Percentiles rank a stretch among this genome's conserved stretches.
Evolutionary conservation across 2,113 vertebrate genomes (phyloP).

Genomic region (Furnarius figulus): DNA sequence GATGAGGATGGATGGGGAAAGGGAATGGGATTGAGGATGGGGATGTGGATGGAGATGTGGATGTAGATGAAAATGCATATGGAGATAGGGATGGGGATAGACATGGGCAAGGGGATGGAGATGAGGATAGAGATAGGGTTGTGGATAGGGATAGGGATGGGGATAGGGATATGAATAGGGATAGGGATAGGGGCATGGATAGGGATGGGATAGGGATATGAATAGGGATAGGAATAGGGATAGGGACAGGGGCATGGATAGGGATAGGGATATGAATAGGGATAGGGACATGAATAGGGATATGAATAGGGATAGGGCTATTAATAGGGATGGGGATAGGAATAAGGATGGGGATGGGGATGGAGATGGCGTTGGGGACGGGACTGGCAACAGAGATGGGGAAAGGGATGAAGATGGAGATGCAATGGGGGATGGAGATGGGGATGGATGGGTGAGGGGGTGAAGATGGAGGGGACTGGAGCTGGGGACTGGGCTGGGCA

Average conservation of each 20-base stretch:
- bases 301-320: no score
- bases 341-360: no score
- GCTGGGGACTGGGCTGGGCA: fast-evolving
- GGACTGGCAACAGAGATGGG: no score
- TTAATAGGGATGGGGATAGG: background rate
- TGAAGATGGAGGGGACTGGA: background rate
- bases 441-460: no score
- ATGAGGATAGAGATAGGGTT: no score
- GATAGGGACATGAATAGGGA: background rate
- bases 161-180: background rate
- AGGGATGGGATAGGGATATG: background rate
- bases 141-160: background rate
- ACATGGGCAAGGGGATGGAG: no score
- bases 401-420: no score
- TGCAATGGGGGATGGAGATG: fast-evolving
- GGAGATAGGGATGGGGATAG: background rate
- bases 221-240: no score
- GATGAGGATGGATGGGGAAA: background rate
- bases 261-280: no score
- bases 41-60: background rate
- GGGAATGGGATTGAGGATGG: background rate
- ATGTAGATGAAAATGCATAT: background rate
- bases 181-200: no score
- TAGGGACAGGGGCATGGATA: no score
- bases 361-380: background rate